A percentile compares a stretch with the other conserved stretches of the same genome.
Conservation (phyloP, 2,888 invertebrate genomes). For the Spilosoma lubricipeda region DNA sequence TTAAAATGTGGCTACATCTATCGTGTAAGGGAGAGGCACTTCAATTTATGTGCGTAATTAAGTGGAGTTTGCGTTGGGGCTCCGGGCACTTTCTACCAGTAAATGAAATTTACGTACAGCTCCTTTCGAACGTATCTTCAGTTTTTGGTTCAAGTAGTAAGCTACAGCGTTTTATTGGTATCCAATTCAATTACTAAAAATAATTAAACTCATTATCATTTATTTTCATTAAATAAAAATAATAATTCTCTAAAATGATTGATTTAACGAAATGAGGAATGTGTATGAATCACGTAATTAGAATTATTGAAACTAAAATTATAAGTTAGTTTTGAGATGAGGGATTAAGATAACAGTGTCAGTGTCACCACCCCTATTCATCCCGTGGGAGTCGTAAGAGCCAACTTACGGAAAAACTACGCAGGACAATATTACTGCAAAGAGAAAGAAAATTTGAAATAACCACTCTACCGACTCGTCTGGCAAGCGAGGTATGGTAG, state of each 20-base stretch:
- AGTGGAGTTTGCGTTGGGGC: constrained; percentile 84
- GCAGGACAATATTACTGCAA: too few species aligned
- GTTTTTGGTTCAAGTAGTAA: constrained; percentile 56
- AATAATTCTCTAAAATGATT: neutral
- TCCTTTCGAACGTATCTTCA: constrained; percentile 78
- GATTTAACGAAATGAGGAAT: neutral
- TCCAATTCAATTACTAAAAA: neutral
- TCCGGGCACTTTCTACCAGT: constrained; percentile 81
- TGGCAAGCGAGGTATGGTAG: too few species aligned
- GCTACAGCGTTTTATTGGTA: constrained; percentile 44
- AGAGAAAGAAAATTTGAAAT: too few species aligned
- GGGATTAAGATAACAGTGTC: too few species aligned
- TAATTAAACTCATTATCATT: neutral
- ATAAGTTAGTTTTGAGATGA: too few species aligned
- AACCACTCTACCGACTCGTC: too few species aligned
- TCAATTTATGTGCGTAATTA: constrained; percentile 86
- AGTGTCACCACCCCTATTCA: too few species aligned
- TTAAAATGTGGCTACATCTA: constrained; percentile 79
- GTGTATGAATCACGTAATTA: too few species aligned
- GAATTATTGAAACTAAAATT: too few species aligned
- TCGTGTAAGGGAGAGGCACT: constrained; percentile 81
- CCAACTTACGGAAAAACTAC: too few species aligned
- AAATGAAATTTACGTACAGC: constrained; percentile 85
- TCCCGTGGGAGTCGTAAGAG: too few species aligned
- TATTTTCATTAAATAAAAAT: neutral